Evolutionary conservation across 2,113 vertebrate genomes (phyloP), one percentile per base, ranked within the genome.

Genomic region (Pseudopodoces humilis): DNA sequence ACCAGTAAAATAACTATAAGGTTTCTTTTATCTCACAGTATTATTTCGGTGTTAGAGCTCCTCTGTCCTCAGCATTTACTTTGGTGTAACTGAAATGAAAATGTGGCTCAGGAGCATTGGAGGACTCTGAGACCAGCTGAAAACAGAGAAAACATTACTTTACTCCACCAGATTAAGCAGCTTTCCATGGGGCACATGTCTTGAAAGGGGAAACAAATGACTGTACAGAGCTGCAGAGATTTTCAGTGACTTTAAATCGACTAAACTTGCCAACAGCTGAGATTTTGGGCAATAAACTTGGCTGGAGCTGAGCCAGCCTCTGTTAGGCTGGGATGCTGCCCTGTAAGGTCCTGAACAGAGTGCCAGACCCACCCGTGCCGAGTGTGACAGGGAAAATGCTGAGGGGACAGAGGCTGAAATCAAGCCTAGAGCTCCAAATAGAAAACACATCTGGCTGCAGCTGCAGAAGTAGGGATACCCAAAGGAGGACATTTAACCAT

Each of bases 391-490:
- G 75, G 50, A 23, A 30, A 18, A 5, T 43, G 63, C 25, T 3
- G 14, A 43, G 8, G 18, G n/a, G n/a, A 78, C 30, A 86, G 80
- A 31, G 37, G 15, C 50, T 64, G 69, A 93, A 60, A 12, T 27
- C 31, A 46, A 58, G 63, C 44, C 63, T 85, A 11, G 2, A 49
- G 11, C 49, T 77, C 46, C 79, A 83, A 75, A 72, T 0, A 74
- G 33, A 93, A 90, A 93, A 22, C 19, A 92, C 56, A 33, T 83
- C 50, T 93, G 72, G 56, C 60, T 84, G 56, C 49, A 83, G 53
- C 58, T 67, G 52, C 43, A 64, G 12, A 91, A 43, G 15, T 12
- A 56, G 69, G 19, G 35, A n/a, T 9, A 19, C 27, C 41, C 4
- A 0, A 1, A 31, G 6, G 1, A 46, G 22, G 9, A 11, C 7